These are phyloP conservation scores for Abrostola triplasia DNA, from an alignment of 2,888 invertebrate species.

Conservation along the genomic window DNA sequence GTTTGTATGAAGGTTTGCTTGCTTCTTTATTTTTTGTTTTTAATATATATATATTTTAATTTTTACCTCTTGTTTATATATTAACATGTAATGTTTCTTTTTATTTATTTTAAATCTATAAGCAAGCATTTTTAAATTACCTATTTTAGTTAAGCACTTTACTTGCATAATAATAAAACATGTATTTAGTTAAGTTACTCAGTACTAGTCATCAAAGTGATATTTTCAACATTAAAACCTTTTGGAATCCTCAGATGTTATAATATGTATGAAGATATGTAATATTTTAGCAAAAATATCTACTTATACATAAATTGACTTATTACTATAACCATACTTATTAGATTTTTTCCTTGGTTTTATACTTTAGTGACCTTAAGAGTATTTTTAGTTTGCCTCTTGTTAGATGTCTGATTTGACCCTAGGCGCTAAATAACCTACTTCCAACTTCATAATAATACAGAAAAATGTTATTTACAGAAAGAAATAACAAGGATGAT, in stretches of 20 bases:
- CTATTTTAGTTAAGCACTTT: too few species aligned
- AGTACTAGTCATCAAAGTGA: too few species aligned
- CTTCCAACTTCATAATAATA: background rate
- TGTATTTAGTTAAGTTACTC: background rate
- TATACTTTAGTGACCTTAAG: too few species aligned
- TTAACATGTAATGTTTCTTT: background rate
- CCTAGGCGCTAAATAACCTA: background rate
- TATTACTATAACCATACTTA: background rate
- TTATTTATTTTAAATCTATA: background rate
- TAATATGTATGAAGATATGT: too few species aligned
- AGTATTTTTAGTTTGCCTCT: too few species aligned
- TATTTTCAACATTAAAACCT: too few species aligned
- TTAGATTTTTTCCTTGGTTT: too few species aligned
- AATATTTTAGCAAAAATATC: too few species aligned
- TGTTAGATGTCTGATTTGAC: background rate
- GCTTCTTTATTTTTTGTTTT: conserved; percentile 33
- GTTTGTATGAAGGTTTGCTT: conserved; percentile 73
- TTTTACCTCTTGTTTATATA: background rate
- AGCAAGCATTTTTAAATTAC: too few species aligned
- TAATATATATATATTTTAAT: conserved; percentile 3
- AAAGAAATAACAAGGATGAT: conserved; percentile 95
- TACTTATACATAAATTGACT: background rate
- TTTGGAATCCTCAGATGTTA: too few species aligned
- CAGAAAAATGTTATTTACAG: conserved; percentile 76
- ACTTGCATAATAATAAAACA: too few species aligned